phyloP scores from a whole-genome alignment of 2,888 invertebrate species.

The Xylota segnis region DNA sequence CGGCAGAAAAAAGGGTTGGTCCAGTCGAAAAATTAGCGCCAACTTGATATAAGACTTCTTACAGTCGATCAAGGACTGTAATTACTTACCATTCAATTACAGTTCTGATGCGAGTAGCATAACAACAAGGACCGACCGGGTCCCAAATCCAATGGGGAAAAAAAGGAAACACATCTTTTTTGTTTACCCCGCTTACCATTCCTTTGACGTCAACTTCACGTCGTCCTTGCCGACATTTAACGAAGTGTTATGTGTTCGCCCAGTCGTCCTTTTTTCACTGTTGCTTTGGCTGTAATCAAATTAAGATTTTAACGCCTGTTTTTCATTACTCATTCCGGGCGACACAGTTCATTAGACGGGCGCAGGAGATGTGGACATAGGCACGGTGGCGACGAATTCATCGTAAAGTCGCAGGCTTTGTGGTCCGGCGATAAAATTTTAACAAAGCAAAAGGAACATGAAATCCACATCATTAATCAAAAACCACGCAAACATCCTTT shows the following conservation, averaged over 20 bases:
- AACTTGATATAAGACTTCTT: slow-evolving; percentile 51
- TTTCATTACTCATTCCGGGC: slow-evolving; percentile 70
- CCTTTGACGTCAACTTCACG: slow-evolving; percentile 61
- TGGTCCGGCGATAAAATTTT: slow-evolving; percentile 49
- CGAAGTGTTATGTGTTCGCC: slow-evolving; percentile 32
- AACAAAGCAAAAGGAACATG: slow-evolving; percentile 48
- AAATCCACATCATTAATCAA: slow-evolving; percentile 75
- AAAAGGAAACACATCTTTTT: background rate
- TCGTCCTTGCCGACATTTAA: slow-evolving; percentile 50
- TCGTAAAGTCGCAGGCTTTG: slow-evolving; percentile 50
- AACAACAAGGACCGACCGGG: slow-evolving; percentile 46
- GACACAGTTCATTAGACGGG: slow-evolving; percentile 63
- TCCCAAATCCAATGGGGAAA: background rate
- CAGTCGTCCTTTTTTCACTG: slow-evolving; percentile 23
- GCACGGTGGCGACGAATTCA: slow-evolving; percentile 45
- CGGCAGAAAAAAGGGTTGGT: slow-evolving; percentile 66
- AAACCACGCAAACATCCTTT: slow-evolving; percentile 68
- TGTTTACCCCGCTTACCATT: slow-evolving; percentile 28
- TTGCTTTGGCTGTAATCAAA: slow-evolving; percentile 57
- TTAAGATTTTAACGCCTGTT: slow-evolving; percentile 69
- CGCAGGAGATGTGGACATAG: background rate
- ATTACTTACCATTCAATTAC: slow-evolving; percentile 73
- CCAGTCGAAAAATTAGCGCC: slow-evolving; percentile 66
- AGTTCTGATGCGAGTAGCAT: slow-evolving; percentile 40
- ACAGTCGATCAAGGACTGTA: slow-evolving; percentile 58